Base-by-base conservation (phyloP, 2,888 invertebrate genomes). In the Hirtodrosophila trivittata region DNA sequence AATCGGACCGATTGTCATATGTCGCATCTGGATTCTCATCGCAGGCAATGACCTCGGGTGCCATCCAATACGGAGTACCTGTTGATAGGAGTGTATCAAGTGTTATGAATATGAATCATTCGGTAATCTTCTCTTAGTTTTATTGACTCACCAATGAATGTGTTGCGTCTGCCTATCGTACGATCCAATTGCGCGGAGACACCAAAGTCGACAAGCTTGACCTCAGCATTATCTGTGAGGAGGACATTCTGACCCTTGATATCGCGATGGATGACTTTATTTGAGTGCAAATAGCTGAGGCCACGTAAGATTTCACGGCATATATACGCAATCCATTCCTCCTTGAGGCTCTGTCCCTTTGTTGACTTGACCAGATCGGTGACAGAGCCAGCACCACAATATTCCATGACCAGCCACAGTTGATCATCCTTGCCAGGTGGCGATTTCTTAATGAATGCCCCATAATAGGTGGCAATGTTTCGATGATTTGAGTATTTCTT, bases 241-340 rank as follows among this genome's bases (percentile, higher is more conserved):
- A 99, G 93, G 81, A 99, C 99, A 93, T 99, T 99, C 92, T 99
- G 99, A 69, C 98, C 98, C 92, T 99, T 99, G 90, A 99, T 99
- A 92, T 99, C 99, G 90, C 99, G 94, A 92, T 99, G 99, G 89
- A 99, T 99, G 77, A 99, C 98, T 93, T 99, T 98, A 92, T 98
- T 98, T 88, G 96, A 95, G 92, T 99, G 99, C 89, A 99, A 94
- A 93, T 99, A 99, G 89, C 97, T 97, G 66, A 99, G 94, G 78
- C 99, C 99, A 89, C 98, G 93, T 70, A 97, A 92, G 77, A 97
- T 97, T 94, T 99, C 97, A 91, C 99, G 94, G 90, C 98, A 98
- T 84, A 99, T 98, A 91, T 99, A 99, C 56, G 99, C 98, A 90
- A 99, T 99, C 99, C 99, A 99, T 92, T 99, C 99, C 92, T 99